Evolutionary conservation across 2,797 vertebrate species (phyloP), one percentile per base, ranked within the genome.

Genomic region (Loris lydekkerianus): DNA sequence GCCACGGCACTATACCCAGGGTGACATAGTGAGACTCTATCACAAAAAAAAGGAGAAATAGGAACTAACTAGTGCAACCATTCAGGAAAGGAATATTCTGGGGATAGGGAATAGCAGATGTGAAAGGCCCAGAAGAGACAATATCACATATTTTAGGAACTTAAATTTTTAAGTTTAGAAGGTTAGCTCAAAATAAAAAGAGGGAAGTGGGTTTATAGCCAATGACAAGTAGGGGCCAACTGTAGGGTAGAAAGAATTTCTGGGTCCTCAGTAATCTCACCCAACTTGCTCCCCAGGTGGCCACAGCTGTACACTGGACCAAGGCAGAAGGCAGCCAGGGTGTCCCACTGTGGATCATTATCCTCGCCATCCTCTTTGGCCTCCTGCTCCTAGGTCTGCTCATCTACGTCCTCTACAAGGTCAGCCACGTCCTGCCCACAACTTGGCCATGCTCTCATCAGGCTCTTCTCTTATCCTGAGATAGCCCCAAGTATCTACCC

Each of bases 361-460:
- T 99, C 95, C 97, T 99, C 94, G 99, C 99, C 93, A 99, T 99
- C 96, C 98, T 99, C 91, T 98, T 99, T n/a, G 99, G 99, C 76
- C 98, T 99, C 61, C 97, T 99, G 86, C 99, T 99, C 37, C 98
- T 99, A 18, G 99, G 99, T 20, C 98, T 99, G 27, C 99, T 99
- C 93, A 99, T 99, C 98, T 99, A 99, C 10, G 98, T 99, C 91
- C 98, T 99, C 13, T 99, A 99, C 97, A 99, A 99, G 98, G 99
- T 99, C 89, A 98, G 99, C 97, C 7, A 17, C 6, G 5, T 58
- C 81, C 85, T 77, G 34, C 69, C 70, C 4, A 8, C 18, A 23
- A 77, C 86, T 43, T 83, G 34, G 49, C 65, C 60, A 21, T 34
- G 40, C 13, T 80, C 21, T 77, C 70, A 2, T 46, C 87, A 56